Base-by-base conservation (phyloP, 2,888 invertebrate genomes). In the Stegana nigrithorax region DNA sequence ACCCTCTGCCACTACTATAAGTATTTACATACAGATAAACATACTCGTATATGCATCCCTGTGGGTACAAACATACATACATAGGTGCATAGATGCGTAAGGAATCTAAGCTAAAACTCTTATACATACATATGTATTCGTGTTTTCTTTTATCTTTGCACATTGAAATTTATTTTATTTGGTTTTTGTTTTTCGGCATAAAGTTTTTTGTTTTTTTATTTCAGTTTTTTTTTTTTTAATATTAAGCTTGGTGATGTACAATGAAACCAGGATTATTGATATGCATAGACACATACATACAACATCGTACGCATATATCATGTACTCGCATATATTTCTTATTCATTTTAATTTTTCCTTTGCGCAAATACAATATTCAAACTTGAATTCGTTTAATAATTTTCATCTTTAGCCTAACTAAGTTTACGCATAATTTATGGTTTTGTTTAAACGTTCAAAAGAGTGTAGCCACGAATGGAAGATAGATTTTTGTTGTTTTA, bases 381-480 rank as follows among this genome's bases (percentile, higher is more conserved):
- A 12, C n/a, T 12, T 25, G 4, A 5, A 21, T 45, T 17, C 19
- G 4, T 39, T n/a, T 36, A 36, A 36, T n/a, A 14, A 39, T 39
- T 39, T 39, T 72, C 10, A 70, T 68, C 68, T 72, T 76, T 50
- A 72, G 68, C 66, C 78, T 75, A 75, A 67, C 75, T 75, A 75
- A 63, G 58, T 63, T 29, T 51, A 65, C 56, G 45, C 55, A 64
- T 63, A 60, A 51, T 56, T 56, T 63, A 65, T 62, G 61, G 39
- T 36, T n/a, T n/a, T n/a, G n/a, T 10, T 59, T 55, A 60, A 75
- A 78, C 78, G 68, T 67, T 32, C 53, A 55, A 55, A 72, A 70
- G 68, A 72, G 73, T 70, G 74, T 75, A 75, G 78, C 74, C 78
- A 78, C 75, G 78, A 73, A 73, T 70, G 75, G 73, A 69, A 78